Conservation (phyloP, 2,797 vertebrate species). For the Salarias fasciatus region DNA sequence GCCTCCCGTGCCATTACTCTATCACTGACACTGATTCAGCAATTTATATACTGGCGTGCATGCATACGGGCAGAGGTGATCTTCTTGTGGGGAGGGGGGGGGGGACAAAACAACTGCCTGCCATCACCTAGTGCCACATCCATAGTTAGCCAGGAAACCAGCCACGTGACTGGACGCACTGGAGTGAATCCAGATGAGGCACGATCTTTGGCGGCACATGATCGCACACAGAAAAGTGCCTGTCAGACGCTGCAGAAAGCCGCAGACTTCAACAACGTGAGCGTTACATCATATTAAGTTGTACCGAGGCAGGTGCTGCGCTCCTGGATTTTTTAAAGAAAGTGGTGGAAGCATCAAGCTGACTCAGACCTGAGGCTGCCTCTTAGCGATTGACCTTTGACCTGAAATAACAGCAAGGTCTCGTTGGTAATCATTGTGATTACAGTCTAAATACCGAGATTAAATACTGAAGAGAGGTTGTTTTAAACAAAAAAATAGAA, state of each 20-base stretch:
- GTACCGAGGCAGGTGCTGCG: conserved; percentile 5
- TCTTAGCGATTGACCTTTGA: conserved; percentile 39
- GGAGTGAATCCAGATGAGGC: conserved; percentile 69
- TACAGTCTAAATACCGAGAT: not conserved
- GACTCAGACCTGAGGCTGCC: conserved; percentile 13
- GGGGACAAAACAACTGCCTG: conserved; percentile 74
- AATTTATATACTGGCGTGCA: conserved; percentile 93
- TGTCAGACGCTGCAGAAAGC: conserved; percentile 47
- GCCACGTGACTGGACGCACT: conserved; percentile 72
- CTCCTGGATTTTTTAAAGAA: conserved; percentile 25
- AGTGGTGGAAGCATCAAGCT: conserved; percentile 21
- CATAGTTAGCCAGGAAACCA: conserved; percentile 79
- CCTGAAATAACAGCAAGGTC: conserved; percentile 18
- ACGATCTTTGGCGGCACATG: conserved; percentile 47
- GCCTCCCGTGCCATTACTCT: conserved; percentile 91
- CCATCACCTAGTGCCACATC: conserved; percentile 77
- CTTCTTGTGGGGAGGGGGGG: conserved; percentile 77
- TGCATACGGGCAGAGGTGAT: conserved; percentile 87
- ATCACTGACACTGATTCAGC: conserved; percentile 95
- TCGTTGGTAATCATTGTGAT: conserved; percentile 5
- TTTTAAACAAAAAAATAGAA: not conserved
- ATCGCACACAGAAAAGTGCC: conserved; percentile 46
- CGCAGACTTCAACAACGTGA: conserved; percentile 31
- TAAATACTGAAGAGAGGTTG: not conserved
- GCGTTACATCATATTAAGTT: conserved; percentile 44